Evolutionary conservation across 2,113 vertebrate species (phyloP).

Genomic region (Deroptyus accipitrinus): DNA sequence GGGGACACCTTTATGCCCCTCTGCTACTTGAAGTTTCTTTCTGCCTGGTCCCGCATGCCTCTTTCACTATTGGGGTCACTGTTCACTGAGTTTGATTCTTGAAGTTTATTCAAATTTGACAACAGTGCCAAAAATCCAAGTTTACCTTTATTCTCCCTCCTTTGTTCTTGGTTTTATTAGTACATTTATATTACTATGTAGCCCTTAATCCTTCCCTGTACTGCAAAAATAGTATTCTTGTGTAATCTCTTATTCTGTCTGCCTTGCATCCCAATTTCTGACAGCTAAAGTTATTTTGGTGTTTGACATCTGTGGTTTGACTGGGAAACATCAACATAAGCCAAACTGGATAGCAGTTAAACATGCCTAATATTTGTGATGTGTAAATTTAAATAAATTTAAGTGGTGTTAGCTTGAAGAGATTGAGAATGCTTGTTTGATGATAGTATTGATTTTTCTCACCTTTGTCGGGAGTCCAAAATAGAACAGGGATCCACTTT

Average conservation of each 20-base stretch:
- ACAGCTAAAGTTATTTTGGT: constrained; percentile 35
- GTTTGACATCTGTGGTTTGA: background rate
- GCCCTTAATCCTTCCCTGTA: constrained; percentile 21
- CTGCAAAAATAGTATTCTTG: background rate
- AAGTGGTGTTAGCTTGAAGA: background rate
- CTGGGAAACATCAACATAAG: constrained; percentile 44
- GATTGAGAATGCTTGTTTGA: background rate
- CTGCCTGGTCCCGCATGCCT: constrained; percentile 53
- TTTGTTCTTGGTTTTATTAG: constrained; percentile 55
- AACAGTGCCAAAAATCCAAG: constrained; percentile 58
- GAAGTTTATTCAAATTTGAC: constrained; percentile 67
- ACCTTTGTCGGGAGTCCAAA: background rate
- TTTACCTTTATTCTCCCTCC: constrained; percentile 52
- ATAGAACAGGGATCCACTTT: background rate
- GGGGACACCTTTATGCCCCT: constrained; percentile 65
- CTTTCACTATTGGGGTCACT: constrained; percentile 62
- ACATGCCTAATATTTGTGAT: background rate
- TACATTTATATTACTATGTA: constrained; percentile 52
- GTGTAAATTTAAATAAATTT: background rate
- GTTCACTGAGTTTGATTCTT: constrained; percentile 58
- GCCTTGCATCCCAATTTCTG: background rate
- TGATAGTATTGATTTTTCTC: background rate
- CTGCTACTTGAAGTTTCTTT: constrained; percentile 70
- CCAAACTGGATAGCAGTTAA: background rate
- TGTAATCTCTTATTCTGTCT: background rate